Conservation (phyloP, 2,113 vertebrate genomes). For the Motacilla alba region DNA sequence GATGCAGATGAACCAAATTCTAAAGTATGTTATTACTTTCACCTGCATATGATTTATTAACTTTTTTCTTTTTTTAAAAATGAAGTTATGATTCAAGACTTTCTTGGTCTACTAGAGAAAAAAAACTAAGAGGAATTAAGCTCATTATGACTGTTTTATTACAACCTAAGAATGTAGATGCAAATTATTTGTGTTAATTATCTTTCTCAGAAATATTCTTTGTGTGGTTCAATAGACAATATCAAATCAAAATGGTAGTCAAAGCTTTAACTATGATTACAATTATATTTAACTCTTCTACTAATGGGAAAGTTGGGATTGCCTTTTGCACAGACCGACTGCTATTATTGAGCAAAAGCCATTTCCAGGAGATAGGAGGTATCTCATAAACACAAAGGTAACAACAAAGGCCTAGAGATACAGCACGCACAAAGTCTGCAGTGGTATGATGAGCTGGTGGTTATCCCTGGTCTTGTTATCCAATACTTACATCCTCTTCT, state of each 20-base stretch:
- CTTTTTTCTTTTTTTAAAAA: no score
- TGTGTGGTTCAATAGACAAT: not conserved
- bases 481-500: not conserved
- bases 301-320: not conserved
- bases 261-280: not conserved
- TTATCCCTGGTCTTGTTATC: not conserved
- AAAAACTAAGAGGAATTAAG: not conserved
- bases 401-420: not conserved
- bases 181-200: not conserved
- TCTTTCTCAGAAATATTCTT: not conserved
- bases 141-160: not conserved
- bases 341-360: not conserved
- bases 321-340: not conserved
- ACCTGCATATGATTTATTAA: not conserved
- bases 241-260: not conserved
- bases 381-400: not conserved
- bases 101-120: not conserved
- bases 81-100: no score
- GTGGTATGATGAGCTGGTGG: not conserved
- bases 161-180: not conserved
- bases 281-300: not conserved
- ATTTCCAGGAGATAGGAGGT: not conserved
- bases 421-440: not conserved
- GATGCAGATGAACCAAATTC: not conserved
- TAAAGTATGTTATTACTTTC: not conserved